Evolutionary conservation across 2,888 invertebrate genomes (phyloP).

Genomic region (Drosophila subsilvestris): DNA sequence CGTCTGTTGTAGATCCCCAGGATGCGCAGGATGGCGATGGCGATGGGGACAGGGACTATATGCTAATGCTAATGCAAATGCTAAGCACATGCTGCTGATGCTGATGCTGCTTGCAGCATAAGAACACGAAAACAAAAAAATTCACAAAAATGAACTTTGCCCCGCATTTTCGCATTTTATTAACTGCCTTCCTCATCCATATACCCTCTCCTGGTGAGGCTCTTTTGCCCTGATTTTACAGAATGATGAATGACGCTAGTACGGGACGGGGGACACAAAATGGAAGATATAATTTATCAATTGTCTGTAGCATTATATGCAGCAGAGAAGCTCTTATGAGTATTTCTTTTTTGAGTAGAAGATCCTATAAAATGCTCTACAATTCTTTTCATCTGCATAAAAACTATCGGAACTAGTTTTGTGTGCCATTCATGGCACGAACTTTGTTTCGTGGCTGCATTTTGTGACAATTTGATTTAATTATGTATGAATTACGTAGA

Average conservation of each 20-base stretch:
- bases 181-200: conserved; percentile 8
- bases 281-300: not conserved
- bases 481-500: no score
- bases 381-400: no score
- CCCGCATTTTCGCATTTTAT: conserved; percentile 29
- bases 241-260: not conserved
- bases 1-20: not conserved
- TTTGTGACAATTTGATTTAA: no score
- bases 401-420: no score
- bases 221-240: not conserved
- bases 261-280: not conserved
- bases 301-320: not conserved
- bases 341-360: no score
- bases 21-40: not conserved
- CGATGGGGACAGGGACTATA: not conserved
- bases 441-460: no score
- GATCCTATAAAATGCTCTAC: no score
- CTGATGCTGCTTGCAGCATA: not conserved
- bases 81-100: conserved; percentile 25
- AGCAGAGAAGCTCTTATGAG: not conserved
- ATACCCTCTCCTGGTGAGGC: not conserved
- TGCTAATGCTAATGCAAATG: conserved; percentile 33
- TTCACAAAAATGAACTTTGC: conserved; percentile 26
- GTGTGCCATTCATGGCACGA: no score
- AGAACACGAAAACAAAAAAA: not conserved